Percentiles rank a stretch among this genome's conserved stretches.
phyloP scores from a whole-genome alignment of 2,113 vertebrate genomes.

The Xenotilapia leptura region DNA sequence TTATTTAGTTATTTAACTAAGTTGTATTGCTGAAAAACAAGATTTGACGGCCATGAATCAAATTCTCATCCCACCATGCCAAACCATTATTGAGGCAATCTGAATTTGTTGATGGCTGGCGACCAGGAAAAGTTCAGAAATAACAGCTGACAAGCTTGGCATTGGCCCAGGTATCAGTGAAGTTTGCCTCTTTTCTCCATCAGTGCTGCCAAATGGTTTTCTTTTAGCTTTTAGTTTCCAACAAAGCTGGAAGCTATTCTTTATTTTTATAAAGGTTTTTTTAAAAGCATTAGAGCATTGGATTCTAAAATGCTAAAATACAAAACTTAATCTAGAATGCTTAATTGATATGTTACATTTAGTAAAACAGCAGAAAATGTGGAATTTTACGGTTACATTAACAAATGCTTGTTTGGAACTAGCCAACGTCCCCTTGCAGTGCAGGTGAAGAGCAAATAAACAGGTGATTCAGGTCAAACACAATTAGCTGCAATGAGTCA shows the following conservation, averaged over 20 bases:
- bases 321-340: background rate
- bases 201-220: background rate
- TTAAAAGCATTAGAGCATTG: background rate
- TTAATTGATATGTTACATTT: background rate
- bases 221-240: background rate
- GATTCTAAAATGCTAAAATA: background rate
- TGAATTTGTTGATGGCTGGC: background rate
- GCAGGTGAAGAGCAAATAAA: background rate
- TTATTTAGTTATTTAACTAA: background rate
- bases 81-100: background rate
- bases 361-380: background rate
- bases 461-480: background rate
- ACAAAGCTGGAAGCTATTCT: background rate
- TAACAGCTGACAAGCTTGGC: background rate
- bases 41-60: background rate
- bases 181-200: background rate
- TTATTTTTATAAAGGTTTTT: background rate
- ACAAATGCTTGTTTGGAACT: background rate
- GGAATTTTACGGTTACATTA: background rate
- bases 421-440: background rate
- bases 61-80: background rate
- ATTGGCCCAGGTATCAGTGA: background rate
- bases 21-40: background rate
- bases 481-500: background rate
- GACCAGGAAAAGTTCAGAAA: background rate